Percentiles rank a stretch among this genome's conserved stretches.
These are phyloP conservation scores for Cerceris rybyensis DNA, from an alignment of 2,888 invertebrate species.

Conservation along the genomic window DNA sequence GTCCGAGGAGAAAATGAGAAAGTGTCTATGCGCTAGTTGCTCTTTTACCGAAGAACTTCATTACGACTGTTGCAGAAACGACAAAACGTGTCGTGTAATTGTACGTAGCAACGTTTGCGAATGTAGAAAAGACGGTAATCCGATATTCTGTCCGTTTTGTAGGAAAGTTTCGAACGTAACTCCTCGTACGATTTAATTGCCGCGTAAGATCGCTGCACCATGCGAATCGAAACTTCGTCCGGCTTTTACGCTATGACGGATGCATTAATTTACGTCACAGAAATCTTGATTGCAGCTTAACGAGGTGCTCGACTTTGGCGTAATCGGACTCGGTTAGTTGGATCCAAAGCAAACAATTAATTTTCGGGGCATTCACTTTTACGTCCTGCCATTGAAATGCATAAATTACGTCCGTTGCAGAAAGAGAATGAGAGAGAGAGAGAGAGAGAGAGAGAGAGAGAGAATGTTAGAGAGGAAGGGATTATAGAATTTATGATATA, in stretches of 20 bases:
- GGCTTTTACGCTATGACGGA: background rate
- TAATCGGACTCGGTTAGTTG: slow-evolving; percentile 1
- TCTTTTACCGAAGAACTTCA: background rate
- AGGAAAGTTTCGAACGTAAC: no score
- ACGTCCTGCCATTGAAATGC: background rate
- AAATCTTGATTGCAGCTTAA: background rate
- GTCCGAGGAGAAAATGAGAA: background rate
- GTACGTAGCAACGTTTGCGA: background rate
- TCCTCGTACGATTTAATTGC: no score
- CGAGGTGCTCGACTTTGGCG: background rate
- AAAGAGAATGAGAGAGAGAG: background rate
- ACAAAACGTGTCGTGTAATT: background rate
- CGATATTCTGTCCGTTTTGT: no score
- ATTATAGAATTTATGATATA: slow-evolving; percentile 17
- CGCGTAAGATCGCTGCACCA: no score
- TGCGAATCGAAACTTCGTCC: no score
- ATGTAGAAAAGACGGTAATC: no score
- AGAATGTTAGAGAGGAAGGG: no score
- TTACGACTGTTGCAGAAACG: background rate
- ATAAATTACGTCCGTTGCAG: slow-evolving; percentile 15
- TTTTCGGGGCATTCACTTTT: slow-evolving; percentile 17
- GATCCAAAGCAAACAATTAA: slow-evolving; percentile 9
- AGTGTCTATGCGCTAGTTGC: background rate
- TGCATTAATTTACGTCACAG: background rate
- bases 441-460: no score